Evolutionary conservation across 1,140 invertebrate species (phyloP).

Genomic region (Hylaeus anthracinus): DNA sequence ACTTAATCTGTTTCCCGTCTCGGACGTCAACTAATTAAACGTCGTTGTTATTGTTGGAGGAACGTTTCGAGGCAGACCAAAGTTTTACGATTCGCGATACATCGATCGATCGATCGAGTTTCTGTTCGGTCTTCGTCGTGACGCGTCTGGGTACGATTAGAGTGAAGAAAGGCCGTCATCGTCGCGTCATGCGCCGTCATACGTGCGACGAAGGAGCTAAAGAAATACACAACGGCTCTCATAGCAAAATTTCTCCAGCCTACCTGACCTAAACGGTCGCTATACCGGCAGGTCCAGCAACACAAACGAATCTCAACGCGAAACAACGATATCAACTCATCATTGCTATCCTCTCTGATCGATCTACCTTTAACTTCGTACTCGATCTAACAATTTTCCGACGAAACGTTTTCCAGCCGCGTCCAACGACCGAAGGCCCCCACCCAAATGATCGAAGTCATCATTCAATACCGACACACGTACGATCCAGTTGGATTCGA

Average conservation of each 20-base stretch:
- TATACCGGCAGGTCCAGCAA: too few species aligned
- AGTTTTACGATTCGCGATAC: not conserved
- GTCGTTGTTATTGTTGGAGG: slow-evolving; percentile 27
- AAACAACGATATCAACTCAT: slow-evolving; percentile 9
- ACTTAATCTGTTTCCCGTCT: slow-evolving; percentile 31
- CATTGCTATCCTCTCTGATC: not conserved
- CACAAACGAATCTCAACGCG: not conserved
- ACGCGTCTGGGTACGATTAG: not conserved
- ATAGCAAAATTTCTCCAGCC: too few species aligned
- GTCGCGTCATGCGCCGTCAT: not conserved
- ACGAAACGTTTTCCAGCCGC: too few species aligned
- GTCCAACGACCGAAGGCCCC: not conserved
- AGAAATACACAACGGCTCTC: too few species aligned
- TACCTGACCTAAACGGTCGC: too few species aligned
- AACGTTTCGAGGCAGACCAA: slow-evolving; percentile 30
- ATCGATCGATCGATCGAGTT: not conserved
- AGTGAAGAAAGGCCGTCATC: not conserved
- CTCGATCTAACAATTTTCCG: too few species aligned
- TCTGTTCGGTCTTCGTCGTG: not conserved
- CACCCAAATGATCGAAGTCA: not conserved
- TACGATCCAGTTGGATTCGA: too few species aligned
- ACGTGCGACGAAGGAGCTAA: too few species aligned
- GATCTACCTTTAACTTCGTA: too few species aligned
- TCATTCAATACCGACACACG: not conserved
- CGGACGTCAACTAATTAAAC: slow-evolving; percentile 25